A percentile compares a stretch with the other conserved stretches of the same genome.
Conservation (phyloP, 2,888 invertebrate genomes). For the Xanthorhoe designata region DNA sequence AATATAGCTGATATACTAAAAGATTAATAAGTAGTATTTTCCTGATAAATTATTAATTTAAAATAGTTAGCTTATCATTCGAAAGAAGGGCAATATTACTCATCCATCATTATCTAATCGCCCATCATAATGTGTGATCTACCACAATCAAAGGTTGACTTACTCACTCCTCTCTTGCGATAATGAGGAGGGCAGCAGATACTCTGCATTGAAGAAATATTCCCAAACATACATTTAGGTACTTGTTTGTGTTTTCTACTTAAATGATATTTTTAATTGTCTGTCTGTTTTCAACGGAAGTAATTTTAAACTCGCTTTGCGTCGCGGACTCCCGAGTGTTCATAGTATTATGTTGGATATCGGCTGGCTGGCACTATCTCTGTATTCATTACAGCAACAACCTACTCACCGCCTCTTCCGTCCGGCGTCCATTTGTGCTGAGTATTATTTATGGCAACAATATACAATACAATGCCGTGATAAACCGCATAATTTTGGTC, state of each 20-base stretch:
- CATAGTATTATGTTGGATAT: too few species aligned
- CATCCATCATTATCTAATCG: constrained; percentile 7
- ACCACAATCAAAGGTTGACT: background rate
- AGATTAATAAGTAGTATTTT: too few species aligned
- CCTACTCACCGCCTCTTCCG: constrained; percentile 1
- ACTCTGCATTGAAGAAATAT: too few species aligned
- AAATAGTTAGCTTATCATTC: background rate
- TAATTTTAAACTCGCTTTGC: too few species aligned
- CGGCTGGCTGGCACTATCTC: background rate
- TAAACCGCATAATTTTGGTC: background rate
- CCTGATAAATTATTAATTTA: background rate
- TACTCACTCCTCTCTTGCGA: background rate
- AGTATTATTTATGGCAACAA: background rate
- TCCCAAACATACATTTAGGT: too few species aligned
- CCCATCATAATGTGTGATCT: background rate
- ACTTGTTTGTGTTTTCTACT: too few species aligned
- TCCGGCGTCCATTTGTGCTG: background rate
- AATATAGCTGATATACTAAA: too few species aligned
- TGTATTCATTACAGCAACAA: background rate
- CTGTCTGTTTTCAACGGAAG: too few species aligned
- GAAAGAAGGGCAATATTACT: constrained; percentile 4
- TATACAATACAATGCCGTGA: background rate
- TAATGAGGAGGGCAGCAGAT: background rate
- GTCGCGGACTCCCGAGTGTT: too few species aligned
- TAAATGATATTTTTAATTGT: too few species aligned